Conservation (phyloP, 2,113 vertebrate genomes). For the Anthoscopus minutus region DNA sequence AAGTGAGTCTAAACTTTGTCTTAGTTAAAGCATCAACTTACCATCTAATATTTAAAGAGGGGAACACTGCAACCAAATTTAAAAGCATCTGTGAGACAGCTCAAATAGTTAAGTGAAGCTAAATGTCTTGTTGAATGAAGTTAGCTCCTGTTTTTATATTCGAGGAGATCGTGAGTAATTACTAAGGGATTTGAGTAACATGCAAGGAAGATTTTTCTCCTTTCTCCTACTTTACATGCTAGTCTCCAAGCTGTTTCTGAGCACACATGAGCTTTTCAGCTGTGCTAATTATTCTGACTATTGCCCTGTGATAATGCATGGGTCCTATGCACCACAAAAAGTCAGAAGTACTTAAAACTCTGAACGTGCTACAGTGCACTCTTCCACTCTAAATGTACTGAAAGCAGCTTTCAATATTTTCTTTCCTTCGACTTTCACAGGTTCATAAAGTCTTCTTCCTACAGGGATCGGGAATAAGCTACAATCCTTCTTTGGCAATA, state of each 20-base stretch:
- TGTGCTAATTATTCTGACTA: background rate
- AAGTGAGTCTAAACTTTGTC: background rate
- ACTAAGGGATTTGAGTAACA: background rate
- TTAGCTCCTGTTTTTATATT: background rate
- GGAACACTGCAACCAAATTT: background rate
- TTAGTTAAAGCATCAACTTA: background rate
- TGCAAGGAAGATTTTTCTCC: background rate
- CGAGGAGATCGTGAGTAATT: background rate
- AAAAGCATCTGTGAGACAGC: background rate
- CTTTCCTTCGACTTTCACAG: background rate
- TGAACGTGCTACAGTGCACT: background rate
- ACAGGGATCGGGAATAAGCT: background rate
- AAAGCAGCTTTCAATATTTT: background rate
- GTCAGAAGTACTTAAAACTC: background rate
- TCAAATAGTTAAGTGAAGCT: background rate
- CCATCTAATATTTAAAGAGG: background rate
- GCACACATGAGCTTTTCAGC: background rate
- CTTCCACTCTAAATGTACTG: background rate
- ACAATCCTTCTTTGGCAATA: background rate
- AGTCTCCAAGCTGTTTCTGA: background rate
- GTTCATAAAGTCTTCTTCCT: constrained; percentile 17
- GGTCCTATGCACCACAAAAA: background rate
- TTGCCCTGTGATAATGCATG: background rate
- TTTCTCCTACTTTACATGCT: background rate
- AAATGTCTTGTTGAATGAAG: background rate